Conservation (phyloP, 1,140 invertebrate genomes). For the Lepidotrigona ventralis region DNA sequence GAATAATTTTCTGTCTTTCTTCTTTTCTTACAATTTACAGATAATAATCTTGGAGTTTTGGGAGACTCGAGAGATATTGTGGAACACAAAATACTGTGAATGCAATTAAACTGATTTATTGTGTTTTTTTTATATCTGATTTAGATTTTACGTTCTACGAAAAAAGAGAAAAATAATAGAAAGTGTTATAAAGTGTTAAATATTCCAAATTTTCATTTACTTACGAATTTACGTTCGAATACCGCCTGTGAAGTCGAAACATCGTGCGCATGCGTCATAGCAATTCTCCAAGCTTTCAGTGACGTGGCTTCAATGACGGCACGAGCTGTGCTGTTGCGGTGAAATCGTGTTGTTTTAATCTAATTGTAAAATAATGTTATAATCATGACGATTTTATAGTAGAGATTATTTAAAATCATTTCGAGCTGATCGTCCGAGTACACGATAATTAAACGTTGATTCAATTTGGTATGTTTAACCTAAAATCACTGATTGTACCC, state of each 20-base stretch:
- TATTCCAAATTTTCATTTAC: background rate
- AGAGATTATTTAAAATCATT: background rate
- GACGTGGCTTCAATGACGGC: constrained; percentile 73
- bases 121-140: background rate
- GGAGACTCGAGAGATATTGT: background rate
- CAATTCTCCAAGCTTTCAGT: constrained; percentile 47
- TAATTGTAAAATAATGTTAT: constrained; percentile 35
- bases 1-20: background rate
- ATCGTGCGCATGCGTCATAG: constrained; percentile 35
- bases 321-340: constrained; percentile 36
- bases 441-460: constrained; percentile 2
- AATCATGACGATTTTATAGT: constrained; percentile 38
- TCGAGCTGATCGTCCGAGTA: background rate
- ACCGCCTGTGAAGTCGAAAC: background rate
- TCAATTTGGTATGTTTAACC: constrained; percentile 27
- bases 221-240: constrained; percentile 6
- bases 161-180: background rate
- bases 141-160: background rate
- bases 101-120: background rate
- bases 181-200: background rate
- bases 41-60: background rate
- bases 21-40: background rate
- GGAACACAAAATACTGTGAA: background rate
- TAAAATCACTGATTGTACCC: constrained; percentile 10
- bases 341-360: constrained; percentile 20